Evolutionary conservation across 2,888 invertebrate species (phyloP), one percentile per base, ranked within the genome.

Genomic region (Cheilosia vulpina): DNA sequence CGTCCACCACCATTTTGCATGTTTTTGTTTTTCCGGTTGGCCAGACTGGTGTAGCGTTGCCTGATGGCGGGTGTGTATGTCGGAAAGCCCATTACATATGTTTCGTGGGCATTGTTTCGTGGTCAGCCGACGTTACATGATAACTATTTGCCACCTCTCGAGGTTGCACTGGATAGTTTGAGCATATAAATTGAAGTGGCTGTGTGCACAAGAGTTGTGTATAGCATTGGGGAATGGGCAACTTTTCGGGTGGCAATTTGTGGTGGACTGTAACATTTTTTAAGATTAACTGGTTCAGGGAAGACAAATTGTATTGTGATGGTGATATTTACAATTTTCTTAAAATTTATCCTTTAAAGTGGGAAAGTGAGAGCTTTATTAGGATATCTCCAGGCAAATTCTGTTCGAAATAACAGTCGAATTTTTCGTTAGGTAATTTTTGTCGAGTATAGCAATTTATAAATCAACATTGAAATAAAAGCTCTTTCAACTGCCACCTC

Each of bases 81-180:
- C 71, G 69, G 69, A 60, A 55, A 75, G 75, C 73, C 84, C 60
- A 80, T 77, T 81, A 85, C 85, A 85, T 68, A 63, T 85, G 85
- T 85, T 85, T 85, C 81, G 85, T 81, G 85, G 85, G 81, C 68
- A 81, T 85, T 85, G 77, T 72, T 85, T 85, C 66, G 85, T 76
- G 85, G 85, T 85, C 76, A 85, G 85, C 66, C 76, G 55, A 81
- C 62, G 80, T 31, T 41, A 62, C 80, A 65, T 81, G 76, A 76
- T 85, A 85, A 81, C 81, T 85, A 77, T 85, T 81, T 85, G 85
- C 81, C 85, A 85, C 81, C 77, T 81, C 66, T 52, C 45, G 73
- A 69, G 69, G 79, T 80, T 80, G 17, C 72, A 38, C 34, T 57
- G 24, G 72, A 76, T 68, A 72, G 81, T 72, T 81, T 68, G 47